phyloP scores from a whole-genome alignment of 2,113 vertebrate species.

The Melozone crissalis region DNA sequence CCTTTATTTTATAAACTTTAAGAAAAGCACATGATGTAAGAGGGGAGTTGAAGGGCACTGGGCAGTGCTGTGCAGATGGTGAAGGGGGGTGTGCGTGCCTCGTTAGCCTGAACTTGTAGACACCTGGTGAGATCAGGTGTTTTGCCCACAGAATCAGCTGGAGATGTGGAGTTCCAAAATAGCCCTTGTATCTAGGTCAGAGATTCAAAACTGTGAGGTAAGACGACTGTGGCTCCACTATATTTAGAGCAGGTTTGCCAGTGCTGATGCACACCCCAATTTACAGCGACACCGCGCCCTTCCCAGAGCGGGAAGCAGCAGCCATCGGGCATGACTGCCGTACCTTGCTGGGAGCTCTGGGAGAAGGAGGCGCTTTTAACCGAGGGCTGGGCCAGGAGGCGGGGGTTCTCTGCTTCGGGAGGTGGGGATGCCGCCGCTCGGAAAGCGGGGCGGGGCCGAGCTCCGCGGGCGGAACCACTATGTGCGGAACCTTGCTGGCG shows the following conservation, averaged over 20 bases:
- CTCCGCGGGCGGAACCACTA: background rate
- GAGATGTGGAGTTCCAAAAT: background rate
- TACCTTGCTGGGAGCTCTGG: rapidly evolving
- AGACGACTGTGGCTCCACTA: background rate
- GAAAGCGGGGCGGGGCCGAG: background rate
- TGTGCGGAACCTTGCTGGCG: background rate
- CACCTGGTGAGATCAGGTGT: rapidly evolving
- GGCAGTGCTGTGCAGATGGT: background rate
- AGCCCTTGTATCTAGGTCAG: background rate
- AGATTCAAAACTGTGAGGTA: background rate
- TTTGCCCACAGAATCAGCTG: background rate
- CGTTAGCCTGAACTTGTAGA: background rate
- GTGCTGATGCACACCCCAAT: background rate
- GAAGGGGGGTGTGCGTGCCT: rapidly evolving
- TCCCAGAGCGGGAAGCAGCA: background rate
- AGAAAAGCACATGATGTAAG: background rate
- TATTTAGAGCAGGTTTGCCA: background rate
- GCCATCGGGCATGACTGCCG: rapidly evolving
- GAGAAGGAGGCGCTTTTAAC: background rate
- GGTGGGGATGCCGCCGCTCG: no score
- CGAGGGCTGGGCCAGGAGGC: background rate
- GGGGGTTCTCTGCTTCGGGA: background rate
- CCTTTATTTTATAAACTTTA: background rate
- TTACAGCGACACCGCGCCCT: background rate
- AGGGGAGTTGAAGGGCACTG: background rate